These are phyloP conservation scores for Ecdyonurus torrentis DNA, from an alignment of 2,888 invertebrate species.

Conservation along the genomic window DNA sequence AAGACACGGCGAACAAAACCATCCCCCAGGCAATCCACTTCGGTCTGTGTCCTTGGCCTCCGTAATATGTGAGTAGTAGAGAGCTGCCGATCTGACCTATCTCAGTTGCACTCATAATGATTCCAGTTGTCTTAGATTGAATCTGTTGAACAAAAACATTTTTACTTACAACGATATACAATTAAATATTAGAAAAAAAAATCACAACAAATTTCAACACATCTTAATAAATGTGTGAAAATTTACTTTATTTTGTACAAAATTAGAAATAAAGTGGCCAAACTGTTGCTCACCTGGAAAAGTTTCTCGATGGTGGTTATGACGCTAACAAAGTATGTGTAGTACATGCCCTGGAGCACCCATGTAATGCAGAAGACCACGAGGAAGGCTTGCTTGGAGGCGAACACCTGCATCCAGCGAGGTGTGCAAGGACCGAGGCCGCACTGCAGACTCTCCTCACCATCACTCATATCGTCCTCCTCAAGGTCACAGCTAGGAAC, in stretches of 20 bases:
- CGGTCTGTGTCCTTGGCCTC: constrained; percentile 81
- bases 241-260: background rate
- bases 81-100: constrained; percentile 87
- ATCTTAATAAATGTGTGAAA: background rate
- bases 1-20: constrained; percentile 71
- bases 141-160: too few species aligned
- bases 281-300: constrained; percentile 44
- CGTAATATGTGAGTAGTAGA: constrained; percentile 71
- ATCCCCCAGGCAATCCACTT: constrained; percentile 89
- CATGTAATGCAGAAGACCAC: constrained; percentile 75
- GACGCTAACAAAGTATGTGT: constrained; percentile 85
- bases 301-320: constrained; percentile 87
- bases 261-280: too few species aligned
- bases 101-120: constrained; percentile 79
- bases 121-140: constrained; percentile 78
- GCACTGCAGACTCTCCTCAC: constrained; percentile 35
- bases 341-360: constrained; percentile 77
- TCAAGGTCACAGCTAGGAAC: background rate
- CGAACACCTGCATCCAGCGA: constrained; percentile 48
- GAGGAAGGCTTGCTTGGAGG: constrained; percentile 77
- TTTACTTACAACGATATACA: background rate
- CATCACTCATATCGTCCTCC: background rate
- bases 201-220: background rate
- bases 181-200: background rate
- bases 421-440: constrained; percentile 68